Evolutionary conservation across 2,113 vertebrate species (phyloP), one percentile per base, ranked within the genome.

Genomic region (Dasyurus viverrinus): DNA sequence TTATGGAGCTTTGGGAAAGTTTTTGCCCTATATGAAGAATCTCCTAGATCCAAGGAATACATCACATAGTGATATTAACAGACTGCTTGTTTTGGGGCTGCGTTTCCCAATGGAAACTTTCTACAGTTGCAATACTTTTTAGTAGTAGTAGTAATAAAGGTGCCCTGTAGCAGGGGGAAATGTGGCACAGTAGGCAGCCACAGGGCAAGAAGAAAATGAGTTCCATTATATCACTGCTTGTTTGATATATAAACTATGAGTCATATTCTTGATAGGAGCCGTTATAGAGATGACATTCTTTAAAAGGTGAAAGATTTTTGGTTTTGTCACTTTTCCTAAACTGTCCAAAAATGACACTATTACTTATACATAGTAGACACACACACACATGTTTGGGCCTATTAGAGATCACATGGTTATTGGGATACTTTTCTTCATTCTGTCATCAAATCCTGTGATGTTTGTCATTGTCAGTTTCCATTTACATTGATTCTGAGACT

Each of bases 321-420:
- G 93, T 96, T 96, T 92, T 42, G 91, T n/a, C 84, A 95, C 30
- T 93, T 95, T 60, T 48, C 47, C 25, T 36, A 52, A 91, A 6
- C 76, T 96, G 90, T 95, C 76, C 95, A 47, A 97, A 92, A 89
- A 12, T 52, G 76, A 50, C 23, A 92, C 57, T 22, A 50, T 84
- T 84, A 23, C 16, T 5, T 84, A 22, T 22, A 16, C 36, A 42
- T 84, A 42, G 2, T 42, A 42, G 22, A 84, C 19, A 52, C 9
- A 52, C 50, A 52, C 50, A 52, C 50, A 52, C 9, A 93, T 93
- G 60, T 36, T 57, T 92, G 89, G 2, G 19, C 68, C 93, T 60
- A 94, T 46, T 96, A 90, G 96, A 94, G 92, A 94, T 90, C 96
- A 26, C 2, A n/a, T 14, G 19, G 36, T 46, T 47, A 91, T 94